Evolutionary conservation across 2,113 vertebrate genomes (phyloP).

Genomic region (Salvelinus sp.): DNA sequence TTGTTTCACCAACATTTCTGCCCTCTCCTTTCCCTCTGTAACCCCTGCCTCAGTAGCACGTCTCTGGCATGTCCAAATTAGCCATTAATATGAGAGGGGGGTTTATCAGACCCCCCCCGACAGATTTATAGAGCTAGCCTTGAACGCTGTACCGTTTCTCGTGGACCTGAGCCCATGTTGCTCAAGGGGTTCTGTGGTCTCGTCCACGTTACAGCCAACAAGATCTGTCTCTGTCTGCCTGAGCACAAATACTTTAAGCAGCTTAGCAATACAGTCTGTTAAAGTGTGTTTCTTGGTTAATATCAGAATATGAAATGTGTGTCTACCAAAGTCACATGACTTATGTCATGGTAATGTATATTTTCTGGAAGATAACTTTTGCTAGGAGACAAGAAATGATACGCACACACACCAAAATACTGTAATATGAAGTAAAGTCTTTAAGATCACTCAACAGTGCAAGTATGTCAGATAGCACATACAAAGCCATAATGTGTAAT

Average conservation of each 20-base stretch:
- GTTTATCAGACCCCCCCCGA: conserved; percentile 24
- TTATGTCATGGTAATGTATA: background rate
- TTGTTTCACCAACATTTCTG: conserved; percentile 18
- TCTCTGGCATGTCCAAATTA: conserved; percentile 57
- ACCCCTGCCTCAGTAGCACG: conserved; percentile 50
- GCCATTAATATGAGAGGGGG: conserved; percentile 46
- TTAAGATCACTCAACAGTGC: background rate
- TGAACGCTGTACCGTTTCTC: conserved; percentile 66
- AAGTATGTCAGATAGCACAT: background rate
- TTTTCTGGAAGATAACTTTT: background rate
- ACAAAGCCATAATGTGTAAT: background rate
- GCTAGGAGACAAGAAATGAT: background rate
- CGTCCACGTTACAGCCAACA: background rate
- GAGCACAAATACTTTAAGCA: background rate
- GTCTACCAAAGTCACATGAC: background rate
- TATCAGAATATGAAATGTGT: background rate
- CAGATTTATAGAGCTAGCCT: conserved; percentile 82
- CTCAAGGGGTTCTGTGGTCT: conserved; percentile 6
- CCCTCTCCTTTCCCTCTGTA: conserved; percentile 41
- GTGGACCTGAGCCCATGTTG: conserved; percentile 53
- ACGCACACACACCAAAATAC: background rate
- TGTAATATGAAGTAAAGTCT: too few relatives aligned
- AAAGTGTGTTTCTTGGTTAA: background rate
- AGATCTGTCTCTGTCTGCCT: background rate
- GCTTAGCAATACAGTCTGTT: background rate